Conservation (phyloP, 2,888 invertebrate genomes). For the Platycnemis pennipes region DNA sequence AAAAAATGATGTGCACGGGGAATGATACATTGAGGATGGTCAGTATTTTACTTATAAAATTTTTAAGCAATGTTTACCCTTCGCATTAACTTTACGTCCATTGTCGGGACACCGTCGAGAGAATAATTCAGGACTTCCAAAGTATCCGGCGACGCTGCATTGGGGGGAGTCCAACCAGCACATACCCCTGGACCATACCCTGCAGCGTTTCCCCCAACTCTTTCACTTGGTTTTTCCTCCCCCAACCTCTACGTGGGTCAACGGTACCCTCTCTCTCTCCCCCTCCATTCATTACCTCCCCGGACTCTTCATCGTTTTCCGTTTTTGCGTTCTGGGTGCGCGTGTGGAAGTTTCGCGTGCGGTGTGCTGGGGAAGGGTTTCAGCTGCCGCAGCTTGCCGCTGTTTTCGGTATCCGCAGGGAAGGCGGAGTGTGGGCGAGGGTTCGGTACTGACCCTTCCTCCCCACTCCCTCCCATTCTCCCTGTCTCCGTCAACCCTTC, state of each 20-base stretch:
- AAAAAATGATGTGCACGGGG: too few species aligned
- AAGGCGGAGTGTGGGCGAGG: background rate
- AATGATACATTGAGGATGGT: too few species aligned
- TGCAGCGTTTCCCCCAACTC: background rate
- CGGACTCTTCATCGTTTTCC: slow-evolving; percentile 27
- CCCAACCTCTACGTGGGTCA: background rate
- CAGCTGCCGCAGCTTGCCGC: too few species aligned
- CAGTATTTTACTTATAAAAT: too few species aligned
- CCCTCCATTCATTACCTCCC: background rate
- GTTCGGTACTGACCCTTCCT: too few species aligned
- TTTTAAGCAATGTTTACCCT: background rate
- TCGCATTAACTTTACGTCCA: background rate
- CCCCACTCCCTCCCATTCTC: background rate
- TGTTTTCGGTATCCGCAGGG: too few species aligned
- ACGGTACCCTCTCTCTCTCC: background rate
- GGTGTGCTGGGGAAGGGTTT: background rate
- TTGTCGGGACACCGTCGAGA: background rate
- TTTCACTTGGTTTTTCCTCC: background rate
- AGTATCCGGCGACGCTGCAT: background rate
- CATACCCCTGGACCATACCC: background rate
- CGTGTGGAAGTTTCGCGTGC: background rate
- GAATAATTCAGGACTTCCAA: background rate
- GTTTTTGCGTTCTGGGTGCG: too few species aligned
- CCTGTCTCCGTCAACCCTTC: background rate
- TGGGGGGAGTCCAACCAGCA: too few species aligned